These are phyloP conservation scores for Apis florea DNA, from an alignment of 1,140 invertebrate genomes.

Conservation along the genomic window DNA sequence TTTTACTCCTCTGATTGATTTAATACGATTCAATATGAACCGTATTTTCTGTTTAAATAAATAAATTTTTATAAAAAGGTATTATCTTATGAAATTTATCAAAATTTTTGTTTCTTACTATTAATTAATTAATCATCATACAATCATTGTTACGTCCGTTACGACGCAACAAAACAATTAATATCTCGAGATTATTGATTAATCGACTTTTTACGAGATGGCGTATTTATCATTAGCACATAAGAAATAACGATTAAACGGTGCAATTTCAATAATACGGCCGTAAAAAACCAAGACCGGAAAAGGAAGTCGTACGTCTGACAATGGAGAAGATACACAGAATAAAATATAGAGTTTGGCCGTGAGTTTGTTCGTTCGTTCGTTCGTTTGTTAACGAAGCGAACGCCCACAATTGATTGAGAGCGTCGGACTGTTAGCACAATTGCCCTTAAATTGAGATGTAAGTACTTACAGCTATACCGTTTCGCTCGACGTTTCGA, in stretches of 20 bases:
- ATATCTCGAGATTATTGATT: background rate
- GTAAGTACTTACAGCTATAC: conserved; percentile 14
- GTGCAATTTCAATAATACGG: background rate
- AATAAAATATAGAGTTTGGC: conserved; percentile 16
- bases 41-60: too few relatives aligned
- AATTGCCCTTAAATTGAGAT: conserved; percentile 48
- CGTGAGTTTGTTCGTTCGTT: conserved; percentile 24
- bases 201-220: background rate
- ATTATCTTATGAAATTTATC: background rate
- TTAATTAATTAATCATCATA: background rate
- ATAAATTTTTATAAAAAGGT: too few relatives aligned
- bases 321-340: conserved; percentile 6
- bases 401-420: conserved; percentile 40
- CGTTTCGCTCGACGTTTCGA: background rate
- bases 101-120: background rate
- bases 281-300: background rate
- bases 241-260: background rate
- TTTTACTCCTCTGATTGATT: too few relatives aligned
- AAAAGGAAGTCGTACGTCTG: conserved; percentile 27
- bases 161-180: background rate
- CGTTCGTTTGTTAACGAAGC: conserved; percentile 21
- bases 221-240: background rate
- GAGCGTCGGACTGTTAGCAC: conserved; percentile 32
- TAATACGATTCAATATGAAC: too few relatives aligned
- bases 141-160: background rate